These are phyloP conservation scores for Stenodera caucasica DNA, from an alignment of 2,888 invertebrate genomes.

Conservation along the genomic window DNA sequence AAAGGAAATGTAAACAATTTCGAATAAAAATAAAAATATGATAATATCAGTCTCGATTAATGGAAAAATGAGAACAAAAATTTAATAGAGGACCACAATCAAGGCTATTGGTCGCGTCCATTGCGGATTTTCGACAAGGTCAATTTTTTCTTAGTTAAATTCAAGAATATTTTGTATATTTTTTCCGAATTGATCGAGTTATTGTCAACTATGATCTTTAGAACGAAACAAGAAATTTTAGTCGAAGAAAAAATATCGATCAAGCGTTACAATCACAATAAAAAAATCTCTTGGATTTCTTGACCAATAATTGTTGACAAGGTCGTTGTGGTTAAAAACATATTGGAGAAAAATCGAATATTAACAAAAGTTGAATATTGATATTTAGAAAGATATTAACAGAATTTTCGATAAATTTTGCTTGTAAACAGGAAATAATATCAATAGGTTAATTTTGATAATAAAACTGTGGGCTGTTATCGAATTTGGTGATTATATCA, in stretches of 20 bases:
- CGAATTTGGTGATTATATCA: neutral
- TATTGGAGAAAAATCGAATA: neutral
- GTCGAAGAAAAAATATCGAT: neutral
- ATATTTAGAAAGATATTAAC: too few relatives aligned
- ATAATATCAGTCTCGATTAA: neutral
- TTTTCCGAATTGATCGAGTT: too few relatives aligned
- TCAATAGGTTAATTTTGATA: conserved; percentile 7
- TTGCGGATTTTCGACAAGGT: neutral
- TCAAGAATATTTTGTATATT: too few relatives aligned
- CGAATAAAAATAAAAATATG: neutral
- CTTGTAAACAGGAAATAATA: neutral
- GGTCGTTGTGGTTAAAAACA: neutral
- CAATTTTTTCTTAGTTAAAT: neutral
- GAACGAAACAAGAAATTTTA: neutral
- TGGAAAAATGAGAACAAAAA: neutral
- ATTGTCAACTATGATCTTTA: neutral
- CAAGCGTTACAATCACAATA: neutral
- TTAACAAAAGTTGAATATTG: too few relatives aligned
- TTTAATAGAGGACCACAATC: neutral
- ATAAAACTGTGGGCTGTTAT: neutral
- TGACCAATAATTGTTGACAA: neutral
- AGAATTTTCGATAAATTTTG: neutral
- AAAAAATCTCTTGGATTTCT: neutral
- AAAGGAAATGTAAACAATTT: neutral
- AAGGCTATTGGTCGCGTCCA: neutral